A percentile compares a stretch with the other conserved stretches of the same genome.
Conservation (phyloP, 2,888 invertebrate genomes). For the Diarsia rubi region DNA sequence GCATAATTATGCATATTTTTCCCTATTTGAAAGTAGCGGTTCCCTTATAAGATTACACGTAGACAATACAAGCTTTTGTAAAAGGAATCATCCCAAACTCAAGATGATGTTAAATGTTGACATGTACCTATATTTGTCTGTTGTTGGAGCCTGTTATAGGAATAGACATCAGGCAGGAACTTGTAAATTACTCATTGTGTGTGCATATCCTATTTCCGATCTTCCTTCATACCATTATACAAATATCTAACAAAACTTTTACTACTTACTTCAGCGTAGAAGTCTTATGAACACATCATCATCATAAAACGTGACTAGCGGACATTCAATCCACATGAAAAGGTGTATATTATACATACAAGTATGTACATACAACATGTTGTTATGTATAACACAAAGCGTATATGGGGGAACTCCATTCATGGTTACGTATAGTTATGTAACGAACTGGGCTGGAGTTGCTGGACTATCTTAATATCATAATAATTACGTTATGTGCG, state of each 20-base stretch:
- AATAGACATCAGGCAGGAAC: not conserved
- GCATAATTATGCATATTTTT: not conserved
- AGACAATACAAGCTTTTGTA: not conserved
- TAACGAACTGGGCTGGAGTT: slow-evolving; percentile 51
- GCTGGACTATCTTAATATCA: slow-evolving; percentile 47
- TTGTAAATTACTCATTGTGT: no score
- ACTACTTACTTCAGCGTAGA: not conserved
- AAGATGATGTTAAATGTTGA: not conserved
- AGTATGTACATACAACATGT: slow-evolving; percentile 22
- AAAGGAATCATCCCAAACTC: not conserved
- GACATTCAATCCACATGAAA: slow-evolving; percentile 17
- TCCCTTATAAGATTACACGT: not conserved
- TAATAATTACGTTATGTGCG: slow-evolving; percentile 44
- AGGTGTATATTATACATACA: slow-evolving; percentile 4
- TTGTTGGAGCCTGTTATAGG: not conserved
- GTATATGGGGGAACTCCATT: slow-evolving; percentile 58
- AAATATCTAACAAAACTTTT: not conserved
- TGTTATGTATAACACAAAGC: slow-evolving; percentile 53
- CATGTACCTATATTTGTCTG: not conserved
- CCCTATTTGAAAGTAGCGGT: not conserved
- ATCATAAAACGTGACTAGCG: slow-evolving; percentile 26
- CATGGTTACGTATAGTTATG: slow-evolving; percentile 56
- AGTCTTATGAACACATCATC: slow-evolving; percentile 7
- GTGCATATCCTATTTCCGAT: not conserved
- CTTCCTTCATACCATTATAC: not conserved